Conservation (phyloP, 2,113 vertebrate species). For the Laticauda colubrina region DNA sequence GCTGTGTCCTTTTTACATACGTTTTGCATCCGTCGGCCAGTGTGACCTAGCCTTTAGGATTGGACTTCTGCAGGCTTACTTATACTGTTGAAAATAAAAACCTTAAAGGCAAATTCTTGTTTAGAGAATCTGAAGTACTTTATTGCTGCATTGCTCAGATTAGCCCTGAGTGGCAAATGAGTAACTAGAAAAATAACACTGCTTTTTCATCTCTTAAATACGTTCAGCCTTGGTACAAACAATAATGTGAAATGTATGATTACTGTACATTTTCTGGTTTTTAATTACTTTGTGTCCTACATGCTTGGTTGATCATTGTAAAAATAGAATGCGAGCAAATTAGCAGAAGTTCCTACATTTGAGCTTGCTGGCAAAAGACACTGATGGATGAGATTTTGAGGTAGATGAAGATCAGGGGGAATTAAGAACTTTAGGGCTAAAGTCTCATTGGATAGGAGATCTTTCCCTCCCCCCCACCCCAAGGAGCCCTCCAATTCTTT, state of each 20-base stretch:
- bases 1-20: too few species aligned
- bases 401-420: conserved; percentile 19
- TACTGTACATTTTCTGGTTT: conserved; percentile 16
- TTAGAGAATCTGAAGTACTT: background rate
- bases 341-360: conserved; percentile 26
- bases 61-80: background rate
- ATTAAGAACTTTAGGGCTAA: background rate
- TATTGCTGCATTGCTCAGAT: background rate
- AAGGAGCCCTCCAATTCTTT: conserved; percentile 20
- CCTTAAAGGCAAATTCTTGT: background rate
- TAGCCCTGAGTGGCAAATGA: background rate
- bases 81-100: background rate
- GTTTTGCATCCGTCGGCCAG: too few species aligned
- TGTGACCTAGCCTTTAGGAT: background rate
- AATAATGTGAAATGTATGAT: background rate
- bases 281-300: conserved; percentile 41
- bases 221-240: background rate
- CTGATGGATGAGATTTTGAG: conserved; percentile 14
- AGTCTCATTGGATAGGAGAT: conserved; percentile 7
- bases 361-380: background rate
- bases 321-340: conserved; percentile 36
- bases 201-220: conserved; percentile 5
- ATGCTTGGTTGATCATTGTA: conserved; percentile 15
- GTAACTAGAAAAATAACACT: background rate
- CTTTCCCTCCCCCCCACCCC: background rate